Base-by-base conservation (phyloP, 2,797 vertebrate genomes). In the Myotis myotis region DNA sequence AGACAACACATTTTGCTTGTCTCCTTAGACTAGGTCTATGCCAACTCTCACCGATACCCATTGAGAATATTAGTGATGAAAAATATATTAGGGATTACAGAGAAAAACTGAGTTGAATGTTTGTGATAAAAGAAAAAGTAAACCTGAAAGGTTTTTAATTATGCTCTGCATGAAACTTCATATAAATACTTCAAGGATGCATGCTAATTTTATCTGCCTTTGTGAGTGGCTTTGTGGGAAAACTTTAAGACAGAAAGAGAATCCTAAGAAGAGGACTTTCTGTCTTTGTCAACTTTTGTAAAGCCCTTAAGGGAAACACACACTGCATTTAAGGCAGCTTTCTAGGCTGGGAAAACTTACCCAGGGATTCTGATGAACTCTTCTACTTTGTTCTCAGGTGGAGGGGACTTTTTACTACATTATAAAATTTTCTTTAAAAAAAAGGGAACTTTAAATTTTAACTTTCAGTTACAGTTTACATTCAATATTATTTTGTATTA, bases 51-150 rank as follows among this genome's bases (percentile, higher is more conserved):
- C 7, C 68, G 12, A 8, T 87, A 23, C 25, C 3, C 47, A 2
- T 11, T 86, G 38, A 86, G 51, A 47, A 47, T 62, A 82, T 66
- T 13, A 60, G 30, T 78, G 28, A 74, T 88, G 57, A 93, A 90
- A 87, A 93, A 19, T 6, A 38, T 66, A 36, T 74, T 70, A 66
- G 33, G 13, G 25, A 87, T 11, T 55, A 75, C 47, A 87, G 47
- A 76, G 19, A 41, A 87, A 92, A 79, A 68, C 17, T 72, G 36
- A 94, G 28, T 49, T 96, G 60, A 85, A 55, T 74, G 88, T 95
- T 83, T 70, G 44, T 72, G 49, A 76, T 68, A 93, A 95, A 93
- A 80, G 83, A 70, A 75, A 60, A 72, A 60, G 10, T 89, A 87
- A 71, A 64, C 44, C 25, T 89, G 33, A 76, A 53, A 60, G 9